Conservation (phyloP, 2,113 vertebrate species). For the Platichthys stellatus region DNA sequence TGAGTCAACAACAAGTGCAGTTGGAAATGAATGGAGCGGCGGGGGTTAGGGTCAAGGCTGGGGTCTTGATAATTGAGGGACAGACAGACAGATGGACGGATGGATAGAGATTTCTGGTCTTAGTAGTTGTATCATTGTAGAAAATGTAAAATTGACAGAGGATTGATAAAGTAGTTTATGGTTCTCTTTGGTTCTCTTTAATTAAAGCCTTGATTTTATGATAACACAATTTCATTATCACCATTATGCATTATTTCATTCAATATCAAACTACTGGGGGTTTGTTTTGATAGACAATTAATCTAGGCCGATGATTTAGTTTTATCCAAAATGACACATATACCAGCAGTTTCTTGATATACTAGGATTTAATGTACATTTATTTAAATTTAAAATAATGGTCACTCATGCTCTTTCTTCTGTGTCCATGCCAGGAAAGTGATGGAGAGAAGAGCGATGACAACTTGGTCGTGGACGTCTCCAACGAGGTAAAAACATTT, state of each 20-base stretch:
- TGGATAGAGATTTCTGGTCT: neutral
- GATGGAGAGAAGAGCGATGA: conserved; percentile 96
- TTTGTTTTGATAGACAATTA: neutral
- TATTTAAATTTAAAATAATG: too few relatives aligned
- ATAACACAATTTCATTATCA: conserved; percentile 4
- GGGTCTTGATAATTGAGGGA: neutral
- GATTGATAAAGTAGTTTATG: neutral
- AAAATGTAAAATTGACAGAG: neutral
- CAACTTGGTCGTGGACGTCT: conserved; percentile 94
- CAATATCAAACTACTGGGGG: neutral
- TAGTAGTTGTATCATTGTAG: neutral
- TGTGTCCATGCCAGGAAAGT: conserved; percentile 86
- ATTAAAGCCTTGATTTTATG: conserved; percentile 31
- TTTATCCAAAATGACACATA: neutral
- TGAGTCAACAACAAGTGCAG: neutral
- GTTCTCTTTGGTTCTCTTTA: neutral
- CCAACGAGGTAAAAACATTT: conserved; percentile 87
- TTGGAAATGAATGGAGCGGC: neutral
- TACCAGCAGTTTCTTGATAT: too few relatives aligned
- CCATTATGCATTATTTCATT: neutral
- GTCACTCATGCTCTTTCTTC: neutral
- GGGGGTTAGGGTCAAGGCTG: neutral
- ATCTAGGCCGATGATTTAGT: neutral
- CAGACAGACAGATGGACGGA: neutral
- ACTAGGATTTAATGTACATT: too few relatives aligned